Base-by-base conservation (phyloP, 2,888 invertebrate genomes). In the Acheta domesticus region DNA sequence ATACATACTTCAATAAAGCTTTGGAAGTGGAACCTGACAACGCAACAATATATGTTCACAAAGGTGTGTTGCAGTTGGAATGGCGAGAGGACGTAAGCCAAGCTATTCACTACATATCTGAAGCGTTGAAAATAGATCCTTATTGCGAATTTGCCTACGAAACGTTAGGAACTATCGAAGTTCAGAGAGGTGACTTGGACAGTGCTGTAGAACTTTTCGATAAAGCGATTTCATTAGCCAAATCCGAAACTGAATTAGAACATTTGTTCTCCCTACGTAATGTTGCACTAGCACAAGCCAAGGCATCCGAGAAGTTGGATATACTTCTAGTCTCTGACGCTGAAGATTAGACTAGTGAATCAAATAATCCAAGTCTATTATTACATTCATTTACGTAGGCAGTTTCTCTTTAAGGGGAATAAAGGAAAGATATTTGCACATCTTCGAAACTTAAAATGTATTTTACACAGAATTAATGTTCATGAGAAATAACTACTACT, bases 91-190 rank as follows among this genome's bases (percentile, higher is more conserved):
- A 96, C 85, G 91, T 95, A 81, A 92, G 93, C 14, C 92, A 92
- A 84, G 94, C 96, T 36, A 90, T 95, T 0, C 89, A 91, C 83
- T 88, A 94, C 81, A 94, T 98, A 84, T 91, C 92, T 82, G 91
- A 93, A 86, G 96, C 96, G 1, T 92, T 98, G 83, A 91, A 93
- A 85, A 90, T 96, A 84, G 98, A 98, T 88, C 92, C 94, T 78
- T 95, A 94, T 86, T 98, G 97, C 89, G 95, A 96, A 87, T 94
- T 97, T 89, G 98, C 96, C 12, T 97, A 95, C 87, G 98, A 98
- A 89, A 97, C 97, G 76, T 89, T 98, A 81, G 98, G 96, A 83
- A 96, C 97, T 48, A 93, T 98, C 83, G 96, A 97, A 91, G 96
- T 98, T 82, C 98, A 98, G 88, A 90, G 96, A 84, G 96, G 95